phyloP scores from a whole-genome alignment of 2,113 vertebrate species.

The Willisornis vidua region DNA sequence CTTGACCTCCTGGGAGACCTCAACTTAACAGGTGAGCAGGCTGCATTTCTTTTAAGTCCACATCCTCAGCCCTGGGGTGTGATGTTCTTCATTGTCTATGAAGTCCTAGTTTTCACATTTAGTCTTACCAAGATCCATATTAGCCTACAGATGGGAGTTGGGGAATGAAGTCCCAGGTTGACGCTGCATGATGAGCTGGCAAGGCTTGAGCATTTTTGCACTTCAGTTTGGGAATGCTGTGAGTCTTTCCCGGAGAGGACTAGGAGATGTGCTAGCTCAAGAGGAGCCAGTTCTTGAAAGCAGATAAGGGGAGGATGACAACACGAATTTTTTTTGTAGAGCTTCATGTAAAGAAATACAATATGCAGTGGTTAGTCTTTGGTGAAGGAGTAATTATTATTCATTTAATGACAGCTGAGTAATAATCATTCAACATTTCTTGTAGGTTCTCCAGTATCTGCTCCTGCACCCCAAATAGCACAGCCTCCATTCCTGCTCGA shows the following conservation, averaged over 20 bases:
- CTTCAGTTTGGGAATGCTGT: background rate
- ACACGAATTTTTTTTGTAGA: background rate
- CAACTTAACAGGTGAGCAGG: constrained; percentile 85
- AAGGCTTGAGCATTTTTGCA: background rate
- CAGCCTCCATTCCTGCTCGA: constrained; percentile 92
- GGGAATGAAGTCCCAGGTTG: background rate
- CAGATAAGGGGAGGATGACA: background rate
- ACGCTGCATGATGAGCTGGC: background rate
- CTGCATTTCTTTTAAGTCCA: background rate
- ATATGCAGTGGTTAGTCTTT: background rate
- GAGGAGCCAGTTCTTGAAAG: background rate
- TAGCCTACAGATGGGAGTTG: background rate
- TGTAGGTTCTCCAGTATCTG: constrained; percentile 72
- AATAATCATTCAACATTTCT: background rate
- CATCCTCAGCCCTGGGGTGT: background rate
- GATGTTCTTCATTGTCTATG: background rate
- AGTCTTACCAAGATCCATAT: background rate
- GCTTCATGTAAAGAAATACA: background rate
- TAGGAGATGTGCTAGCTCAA: background rate
- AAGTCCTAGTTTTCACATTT: background rate
- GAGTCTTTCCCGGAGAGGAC: background rate
- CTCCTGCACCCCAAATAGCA: constrained; percentile 81
- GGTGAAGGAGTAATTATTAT: background rate
- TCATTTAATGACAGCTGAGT: background rate
- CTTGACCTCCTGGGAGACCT: constrained; percentile 95